phyloP scores from a whole-genome alignment of 2,113 vertebrate genomes.

The Piliocolobus tephrosceles region DNA sequence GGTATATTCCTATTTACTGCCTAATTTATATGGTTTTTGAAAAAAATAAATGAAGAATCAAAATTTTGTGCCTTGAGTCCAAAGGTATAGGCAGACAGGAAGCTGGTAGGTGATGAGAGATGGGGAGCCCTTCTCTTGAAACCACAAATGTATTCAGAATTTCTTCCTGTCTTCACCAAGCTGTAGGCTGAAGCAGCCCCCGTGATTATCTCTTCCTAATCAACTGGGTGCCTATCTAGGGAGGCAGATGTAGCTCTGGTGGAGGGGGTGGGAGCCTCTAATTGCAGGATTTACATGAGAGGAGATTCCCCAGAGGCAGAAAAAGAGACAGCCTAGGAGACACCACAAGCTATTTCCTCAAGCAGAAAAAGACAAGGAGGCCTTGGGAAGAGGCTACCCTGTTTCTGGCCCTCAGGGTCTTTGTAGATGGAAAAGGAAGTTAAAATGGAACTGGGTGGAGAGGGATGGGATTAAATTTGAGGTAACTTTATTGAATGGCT shows the following conservation, averaged over 20 bases:
- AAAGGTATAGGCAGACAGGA: constrained; percentile 6
- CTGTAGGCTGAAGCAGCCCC: background rate
- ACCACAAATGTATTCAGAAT: background rate
- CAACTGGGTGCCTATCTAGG: constrained; percentile 41
- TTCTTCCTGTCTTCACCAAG: background rate
- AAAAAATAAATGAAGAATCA: background rate
- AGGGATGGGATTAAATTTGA: background rate
- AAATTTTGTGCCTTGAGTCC: background rate
- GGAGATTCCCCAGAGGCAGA: constrained; percentile 69
- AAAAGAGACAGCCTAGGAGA: background rate
- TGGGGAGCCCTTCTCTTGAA: background rate
- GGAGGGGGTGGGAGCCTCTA: constrained; percentile 61
- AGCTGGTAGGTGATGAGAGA: background rate
- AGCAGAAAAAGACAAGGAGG: background rate
- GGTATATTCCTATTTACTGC: background rate
- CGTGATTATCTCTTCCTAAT: constrained; percentile 40
- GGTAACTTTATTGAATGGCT: background rate
- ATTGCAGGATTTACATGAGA: constrained; percentile 74
- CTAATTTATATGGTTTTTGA: background rate
- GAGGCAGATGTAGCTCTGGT: constrained; percentile 62
- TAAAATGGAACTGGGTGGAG: background rate
- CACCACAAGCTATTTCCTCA: background rate
- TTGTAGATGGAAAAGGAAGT: background rate
- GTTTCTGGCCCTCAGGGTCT: background rate
- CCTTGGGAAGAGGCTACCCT: background rate